These are phyloP conservation scores for Luperina testacea DNA, from an alignment of 2,888 invertebrate genomes.

Conservation along the genomic window DNA sequence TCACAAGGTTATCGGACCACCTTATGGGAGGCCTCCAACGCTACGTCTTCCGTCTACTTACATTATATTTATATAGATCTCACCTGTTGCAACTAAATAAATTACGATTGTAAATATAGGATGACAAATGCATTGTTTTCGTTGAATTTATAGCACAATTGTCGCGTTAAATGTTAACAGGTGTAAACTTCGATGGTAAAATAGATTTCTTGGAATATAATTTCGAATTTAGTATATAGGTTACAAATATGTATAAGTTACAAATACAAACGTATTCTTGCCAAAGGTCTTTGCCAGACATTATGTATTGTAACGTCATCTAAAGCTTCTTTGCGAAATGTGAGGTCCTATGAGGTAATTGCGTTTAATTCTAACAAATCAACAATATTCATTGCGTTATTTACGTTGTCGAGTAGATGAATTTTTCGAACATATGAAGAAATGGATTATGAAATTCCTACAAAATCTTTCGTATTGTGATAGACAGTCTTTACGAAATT, in stretches of 20 bases:
- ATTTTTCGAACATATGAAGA: neutral
- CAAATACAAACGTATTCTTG: slow-evolving; percentile 1
- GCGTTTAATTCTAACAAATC: neutral
- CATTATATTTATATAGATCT: neutral
- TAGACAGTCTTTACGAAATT: neutral
- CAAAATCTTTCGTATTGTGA: neutral
- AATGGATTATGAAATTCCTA: neutral
- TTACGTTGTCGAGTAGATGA: neutral
- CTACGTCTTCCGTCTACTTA: neutral
- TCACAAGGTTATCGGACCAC: too few relatives aligned
- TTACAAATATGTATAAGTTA: slow-evolving; percentile 19
- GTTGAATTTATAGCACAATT: slow-evolving; percentile 44
- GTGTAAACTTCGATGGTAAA: slow-evolving; percentile 27
- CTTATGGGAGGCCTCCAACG: neutral
- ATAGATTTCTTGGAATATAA: slow-evolving; percentile 31
- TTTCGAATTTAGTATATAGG: slow-evolving; percentile 15
- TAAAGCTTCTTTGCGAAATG: neutral
- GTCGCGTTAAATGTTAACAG: slow-evolving; percentile 37
- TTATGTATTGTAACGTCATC: slow-evolving; percentile 19
- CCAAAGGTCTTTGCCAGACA: slow-evolving; percentile 10
- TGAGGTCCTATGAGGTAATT: neutral
- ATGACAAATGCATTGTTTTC: slow-evolving; percentile 33
- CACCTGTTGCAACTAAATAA: slow-evolving; percentile 44
- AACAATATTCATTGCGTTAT: neutral
- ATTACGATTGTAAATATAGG: slow-evolving; percentile 24